phyloP scores from a whole-genome alignment of 2,888 invertebrate species.

The Volucella zonaria region DNA sequence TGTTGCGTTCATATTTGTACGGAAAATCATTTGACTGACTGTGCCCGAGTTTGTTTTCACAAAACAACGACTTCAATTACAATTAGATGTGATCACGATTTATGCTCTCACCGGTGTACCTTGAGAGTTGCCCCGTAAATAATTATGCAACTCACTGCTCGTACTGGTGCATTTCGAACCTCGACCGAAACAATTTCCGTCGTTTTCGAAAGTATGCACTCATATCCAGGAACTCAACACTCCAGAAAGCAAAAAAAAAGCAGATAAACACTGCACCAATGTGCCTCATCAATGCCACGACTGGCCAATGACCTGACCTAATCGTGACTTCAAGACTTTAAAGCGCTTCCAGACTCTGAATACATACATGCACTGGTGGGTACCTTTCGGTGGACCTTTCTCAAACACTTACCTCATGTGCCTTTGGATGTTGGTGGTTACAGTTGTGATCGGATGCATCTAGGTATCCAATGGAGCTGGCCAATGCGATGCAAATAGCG shows the following conservation, averaged over 20 bases:
- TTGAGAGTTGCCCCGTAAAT: slow-evolving; percentile 49
- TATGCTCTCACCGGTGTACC: slow-evolving; percentile 50
- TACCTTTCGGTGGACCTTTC: neutral
- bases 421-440: slow-evolving; percentile 87
- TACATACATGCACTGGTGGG: slow-evolving; percentile 1
- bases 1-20: neutral
- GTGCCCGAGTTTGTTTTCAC: slow-evolving; percentile 6
- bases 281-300: slow-evolving; percentile 28
- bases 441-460: slow-evolving; percentile 82
- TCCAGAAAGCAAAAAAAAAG: slow-evolving; percentile 1
- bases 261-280: neutral
- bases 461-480: slow-evolving; percentile 49
- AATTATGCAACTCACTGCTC: slow-evolving; percentile 56
- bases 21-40: slow-evolving; percentile 24
- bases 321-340: slow-evolving; percentile 47
- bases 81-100: slow-evolving; percentile 58
- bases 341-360: too few relatives aligned
- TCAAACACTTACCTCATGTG: slow-evolving; percentile 85
- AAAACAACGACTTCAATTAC: slow-evolving; percentile 37
- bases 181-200: slow-evolving; percentile 33
- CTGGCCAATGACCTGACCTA: slow-evolving; percentile 66
- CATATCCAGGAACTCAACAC: slow-evolving; percentile 35
- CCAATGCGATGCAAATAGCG: slow-evolving; percentile 42
- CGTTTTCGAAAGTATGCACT: slow-evolving; percentile 15
- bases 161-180: neutral